These are phyloP conservation scores for Laodelphax striatellus DNA, from an alignment of 1,140 invertebrate species.

Conservation along the genomic window DNA sequence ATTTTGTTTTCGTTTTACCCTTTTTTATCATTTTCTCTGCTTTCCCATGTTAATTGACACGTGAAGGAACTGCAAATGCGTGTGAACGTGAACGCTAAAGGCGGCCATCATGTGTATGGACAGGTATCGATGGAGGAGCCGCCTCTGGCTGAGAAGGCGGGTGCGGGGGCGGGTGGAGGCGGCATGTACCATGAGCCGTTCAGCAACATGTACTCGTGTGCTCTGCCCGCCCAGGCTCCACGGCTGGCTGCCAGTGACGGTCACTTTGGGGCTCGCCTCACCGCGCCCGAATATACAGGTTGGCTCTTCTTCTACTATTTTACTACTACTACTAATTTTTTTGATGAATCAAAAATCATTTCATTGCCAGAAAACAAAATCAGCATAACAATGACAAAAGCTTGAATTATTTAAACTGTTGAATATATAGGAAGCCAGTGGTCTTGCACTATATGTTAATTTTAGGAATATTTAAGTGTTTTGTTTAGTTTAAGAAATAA, in stretches of 20 bases:
- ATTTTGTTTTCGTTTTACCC: background rate
- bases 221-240: background rate
- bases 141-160: no score
- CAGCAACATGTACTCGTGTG: slow-evolving; percentile 12
- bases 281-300: slow-evolving; percentile 26
- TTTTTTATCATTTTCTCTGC: slow-evolving; percentile 6
- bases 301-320: no score
- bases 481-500: no score
- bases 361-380: no score
- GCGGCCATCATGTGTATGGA: slow-evolving; percentile 36
- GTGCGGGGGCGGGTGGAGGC: slow-evolving; percentile 27
- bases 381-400: no score
- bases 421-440: no score
- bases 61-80: slow-evolving; percentile 29
- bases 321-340: no score
- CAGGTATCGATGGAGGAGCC: slow-evolving; percentile 38
- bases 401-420: no score
- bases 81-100: slow-evolving; percentile 34
- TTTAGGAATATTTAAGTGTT: no score
- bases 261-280: background rate
- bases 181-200: slow-evolving; percentile 36
- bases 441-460: no score
- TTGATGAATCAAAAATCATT: no score
- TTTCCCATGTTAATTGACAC: background rate
- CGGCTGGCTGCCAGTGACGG: no score